Evolutionary conservation across 2,888 invertebrate genomes (phyloP).

Genomic region (Callosobruchus maculatus): DNA sequence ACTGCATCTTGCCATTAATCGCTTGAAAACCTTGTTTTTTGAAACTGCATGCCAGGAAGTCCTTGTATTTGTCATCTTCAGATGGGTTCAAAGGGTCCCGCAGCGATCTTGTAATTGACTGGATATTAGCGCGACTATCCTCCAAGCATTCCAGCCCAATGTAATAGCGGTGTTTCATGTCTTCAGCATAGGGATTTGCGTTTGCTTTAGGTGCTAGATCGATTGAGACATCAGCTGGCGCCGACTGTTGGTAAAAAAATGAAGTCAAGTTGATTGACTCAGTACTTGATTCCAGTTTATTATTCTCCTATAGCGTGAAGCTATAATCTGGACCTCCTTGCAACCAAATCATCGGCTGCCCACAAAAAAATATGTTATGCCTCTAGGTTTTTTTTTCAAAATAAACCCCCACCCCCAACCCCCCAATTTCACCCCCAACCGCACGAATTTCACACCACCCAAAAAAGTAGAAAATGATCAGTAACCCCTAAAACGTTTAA

Average conservation of each 20-base stretch:
- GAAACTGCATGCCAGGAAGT: conserved; percentile 38
- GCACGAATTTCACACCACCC: too few species aligned
- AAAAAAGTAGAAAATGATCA: too few species aligned
- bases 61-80: conserved; percentile 28
- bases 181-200: conserved; percentile 12
- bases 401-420: too few species aligned
- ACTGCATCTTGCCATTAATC: conserved; percentile 33
- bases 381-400: too few species aligned
- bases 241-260: not conserved
- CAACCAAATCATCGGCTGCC: too few species aligned
- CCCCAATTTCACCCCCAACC: too few species aligned
- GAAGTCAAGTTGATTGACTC: too few species aligned
- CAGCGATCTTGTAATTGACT: conserved; percentile 25
- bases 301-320: too few species aligned
- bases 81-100: conserved; percentile 17
- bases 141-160: conserved; percentile 32
- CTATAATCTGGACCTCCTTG: too few species aligned
- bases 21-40: conserved; percentile 37
- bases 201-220: conserved; percentile 2
- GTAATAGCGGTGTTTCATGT: conserved; percentile 17
- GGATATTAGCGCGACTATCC: conserved; percentile 28
- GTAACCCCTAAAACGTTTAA: too few species aligned
- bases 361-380: too few species aligned
- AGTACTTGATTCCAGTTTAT: too few species aligned
- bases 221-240: not conserved